These are phyloP conservation scores for Genyomyrus donnyi DNA, from an alignment of 2,113 vertebrate genomes.

Conservation along the genomic window DNA sequence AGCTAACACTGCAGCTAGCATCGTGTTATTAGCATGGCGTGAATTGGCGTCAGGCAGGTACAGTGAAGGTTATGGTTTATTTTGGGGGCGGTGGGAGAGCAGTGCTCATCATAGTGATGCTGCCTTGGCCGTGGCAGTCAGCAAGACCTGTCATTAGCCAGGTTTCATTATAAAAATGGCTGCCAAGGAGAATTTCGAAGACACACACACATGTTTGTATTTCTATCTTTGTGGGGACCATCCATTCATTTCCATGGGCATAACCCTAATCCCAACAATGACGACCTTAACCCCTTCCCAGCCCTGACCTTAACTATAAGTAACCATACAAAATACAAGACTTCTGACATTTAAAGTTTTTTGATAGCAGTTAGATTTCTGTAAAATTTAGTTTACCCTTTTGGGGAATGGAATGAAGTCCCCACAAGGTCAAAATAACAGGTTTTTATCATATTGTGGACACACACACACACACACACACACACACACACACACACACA, in stretches of 20 bases:
- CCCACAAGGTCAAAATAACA: neutral
- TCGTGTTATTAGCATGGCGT: neutral
- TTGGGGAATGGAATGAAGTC: neutral
- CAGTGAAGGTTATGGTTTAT: neutral
- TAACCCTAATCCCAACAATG: neutral
- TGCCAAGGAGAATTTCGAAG: constrained; percentile 87
- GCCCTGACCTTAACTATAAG: neutral
- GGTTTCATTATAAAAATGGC: constrained; percentile 98
- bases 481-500: constrained; percentile 82
- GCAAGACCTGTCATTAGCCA: constrained; percentile 92
- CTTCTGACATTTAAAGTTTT: neutral
- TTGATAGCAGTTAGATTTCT: neutral
- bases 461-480: constrained; percentile 63
- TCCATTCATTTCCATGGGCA: neutral
- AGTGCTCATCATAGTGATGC: constrained; percentile 52
- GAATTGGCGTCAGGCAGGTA: neutral
- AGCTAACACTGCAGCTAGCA: neutral
- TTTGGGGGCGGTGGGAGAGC: constrained; percentile 44
- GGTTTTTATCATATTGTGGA: neutral
- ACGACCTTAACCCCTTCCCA: neutral
- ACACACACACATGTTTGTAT: constrained; percentile 62
- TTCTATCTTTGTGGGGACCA: neutral
- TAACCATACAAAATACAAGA: neutral
- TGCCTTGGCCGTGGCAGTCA: constrained; percentile 70
- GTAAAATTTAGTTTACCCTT: neutral